Evolutionary conservation across 1,140 invertebrate genomes (phyloP).

Genomic region (Paracyclopina nana): DNA sequence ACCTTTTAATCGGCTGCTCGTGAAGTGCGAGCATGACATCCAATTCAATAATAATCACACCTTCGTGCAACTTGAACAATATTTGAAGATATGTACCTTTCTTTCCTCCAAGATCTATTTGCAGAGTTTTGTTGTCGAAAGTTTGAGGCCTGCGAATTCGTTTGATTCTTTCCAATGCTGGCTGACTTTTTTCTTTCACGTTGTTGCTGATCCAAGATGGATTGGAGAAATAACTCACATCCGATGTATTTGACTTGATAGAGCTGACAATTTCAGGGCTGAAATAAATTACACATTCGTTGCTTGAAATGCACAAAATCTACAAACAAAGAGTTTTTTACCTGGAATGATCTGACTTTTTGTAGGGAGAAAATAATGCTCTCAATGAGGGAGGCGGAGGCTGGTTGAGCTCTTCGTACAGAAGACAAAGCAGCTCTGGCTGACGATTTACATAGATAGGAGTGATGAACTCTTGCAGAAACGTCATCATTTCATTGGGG

Average conservation of each 20-base stretch:
- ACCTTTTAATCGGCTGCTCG: too few relatives aligned
- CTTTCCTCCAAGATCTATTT: neutral
- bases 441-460: neutral
- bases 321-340: too few relatives aligned
- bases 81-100: too few relatives aligned
- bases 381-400: neutral
- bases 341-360: neutral
- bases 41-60: too few relatives aligned
- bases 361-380: neutral
- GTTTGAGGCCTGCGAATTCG: neutral
- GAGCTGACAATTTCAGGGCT: too few relatives aligned
- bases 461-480: neutral
- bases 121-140: neutral
- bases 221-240: neutral
- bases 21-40: too few relatives aligned
- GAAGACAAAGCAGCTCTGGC: conserved; percentile 3
- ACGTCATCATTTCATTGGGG: conserved; percentile 2
- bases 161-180: neutral
- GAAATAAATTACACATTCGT: too few relatives aligned
- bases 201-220: neutral
- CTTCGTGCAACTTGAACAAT: too few relatives aligned
- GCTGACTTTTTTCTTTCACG: neutral
- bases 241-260: neutral
- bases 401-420: conserved; percentile 3
- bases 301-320: too few relatives aligned